Conservation (phyloP, 2,888 invertebrate genomes). For the Netelia inedita region DNA sequence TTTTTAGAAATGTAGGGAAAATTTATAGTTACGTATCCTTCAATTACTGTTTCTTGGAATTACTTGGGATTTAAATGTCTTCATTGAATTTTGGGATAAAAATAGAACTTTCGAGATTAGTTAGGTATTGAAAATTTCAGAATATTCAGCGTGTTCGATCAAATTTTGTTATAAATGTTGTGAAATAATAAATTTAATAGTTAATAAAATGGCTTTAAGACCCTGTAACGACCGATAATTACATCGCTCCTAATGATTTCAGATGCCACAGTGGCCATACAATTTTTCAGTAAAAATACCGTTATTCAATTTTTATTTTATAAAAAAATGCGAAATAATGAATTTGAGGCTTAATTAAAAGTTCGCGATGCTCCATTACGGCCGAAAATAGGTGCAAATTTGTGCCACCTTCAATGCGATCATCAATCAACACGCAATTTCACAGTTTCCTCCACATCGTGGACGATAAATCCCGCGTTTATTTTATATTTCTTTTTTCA, state of each 20-base stretch:
- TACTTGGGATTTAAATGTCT: neutral
- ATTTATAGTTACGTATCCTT: neutral
- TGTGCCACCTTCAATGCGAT: slow-evolving; percentile 1
- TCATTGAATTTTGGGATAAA: neutral
- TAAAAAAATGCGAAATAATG: neutral
- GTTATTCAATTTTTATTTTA: too few species aligned
- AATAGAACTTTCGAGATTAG: too few species aligned
- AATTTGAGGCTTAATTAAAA: neutral
- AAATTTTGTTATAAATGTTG: too few species aligned
- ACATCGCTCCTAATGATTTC: too few species aligned
- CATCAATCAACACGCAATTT: slow-evolving; percentile 57
- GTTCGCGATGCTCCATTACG: neutral
- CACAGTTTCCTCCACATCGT: slow-evolving; percentile 32
- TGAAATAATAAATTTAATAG: too few species aligned
- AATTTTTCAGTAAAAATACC: too few species aligned
- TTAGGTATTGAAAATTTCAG: neutral
- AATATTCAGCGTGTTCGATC: neutral
- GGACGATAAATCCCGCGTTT: slow-evolving; percentile 33
- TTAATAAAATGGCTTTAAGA: too few species aligned
- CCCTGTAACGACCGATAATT: too few species aligned
- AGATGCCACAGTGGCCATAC: too few species aligned
- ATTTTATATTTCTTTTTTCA: slow-evolving; percentile 11
- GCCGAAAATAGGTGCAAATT: slow-evolving; percentile 14
- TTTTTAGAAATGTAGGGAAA: slow-evolving; percentile 32
- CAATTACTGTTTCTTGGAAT: too few species aligned